Evolutionary conservation across 2,888 invertebrate genomes (phyloP).

Genomic region (Apotomis turbidana): DNA sequence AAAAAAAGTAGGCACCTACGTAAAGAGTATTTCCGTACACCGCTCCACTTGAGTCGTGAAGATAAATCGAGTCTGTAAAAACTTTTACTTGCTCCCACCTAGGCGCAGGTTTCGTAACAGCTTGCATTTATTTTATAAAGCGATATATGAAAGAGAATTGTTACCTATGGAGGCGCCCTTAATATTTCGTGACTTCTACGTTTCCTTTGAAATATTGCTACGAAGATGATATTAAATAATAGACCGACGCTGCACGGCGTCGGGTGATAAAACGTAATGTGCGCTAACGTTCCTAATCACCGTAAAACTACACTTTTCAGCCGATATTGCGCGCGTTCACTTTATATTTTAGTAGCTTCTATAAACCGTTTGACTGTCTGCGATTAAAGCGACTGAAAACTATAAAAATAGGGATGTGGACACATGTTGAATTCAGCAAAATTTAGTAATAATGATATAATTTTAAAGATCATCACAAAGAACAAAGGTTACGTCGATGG

Average conservation of each 20-base stretch:
- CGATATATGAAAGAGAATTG: conserved; percentile 55
- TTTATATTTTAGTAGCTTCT: not conserved
- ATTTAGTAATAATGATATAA: no score
- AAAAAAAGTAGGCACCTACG: conserved; percentile 47
- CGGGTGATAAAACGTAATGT: conserved; percentile 35
- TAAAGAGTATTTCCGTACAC: conserved; percentile 48
- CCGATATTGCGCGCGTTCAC: conserved; percentile 1
- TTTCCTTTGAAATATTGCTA: conserved; percentile 40
- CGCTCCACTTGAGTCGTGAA: conserved; percentile 54
- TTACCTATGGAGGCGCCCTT: conserved; percentile 41
- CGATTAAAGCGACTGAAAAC: not conserved
- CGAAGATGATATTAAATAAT: conserved; percentile 44
- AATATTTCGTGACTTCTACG: conserved; percentile 42
- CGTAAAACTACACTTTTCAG: conserved; percentile 34
- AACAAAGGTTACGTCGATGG: no score
- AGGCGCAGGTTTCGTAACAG: conserved; percentile 57
- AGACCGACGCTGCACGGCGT: conserved; percentile 5
- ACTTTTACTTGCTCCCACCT: conserved; percentile 58
- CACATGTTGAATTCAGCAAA: no score
- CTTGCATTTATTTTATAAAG: conserved; percentile 67
- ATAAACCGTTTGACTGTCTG: conserved; percentile 4
- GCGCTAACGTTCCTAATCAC: conserved; percentile 32
- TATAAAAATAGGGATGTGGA: not conserved
- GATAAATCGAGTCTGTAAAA: conserved; percentile 64
- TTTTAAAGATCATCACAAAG: no score